These are phyloP conservation scores for Paracanthobrama guichenoti DNA, from an alignment of 2,113 vertebrate genomes.

Conservation along the genomic window DNA sequence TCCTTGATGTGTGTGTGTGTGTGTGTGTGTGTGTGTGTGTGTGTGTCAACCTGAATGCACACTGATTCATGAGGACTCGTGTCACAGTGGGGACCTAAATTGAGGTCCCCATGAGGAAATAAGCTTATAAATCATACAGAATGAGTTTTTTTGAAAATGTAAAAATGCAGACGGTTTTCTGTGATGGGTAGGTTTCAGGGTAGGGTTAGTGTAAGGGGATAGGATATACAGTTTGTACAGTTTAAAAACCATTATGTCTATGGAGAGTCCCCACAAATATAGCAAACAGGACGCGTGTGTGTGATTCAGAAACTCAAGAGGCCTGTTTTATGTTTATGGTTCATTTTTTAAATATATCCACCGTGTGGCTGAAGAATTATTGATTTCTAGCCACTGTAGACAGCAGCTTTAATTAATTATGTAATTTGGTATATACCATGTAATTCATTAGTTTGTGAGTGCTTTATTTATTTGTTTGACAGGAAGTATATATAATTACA, in stretches of 20 bases:
- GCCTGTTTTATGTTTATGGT: neutral
- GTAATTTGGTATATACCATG: neutral
- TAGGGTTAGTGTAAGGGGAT: too few species aligned
- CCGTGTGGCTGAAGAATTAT: neutral
- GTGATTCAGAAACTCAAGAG: neutral
- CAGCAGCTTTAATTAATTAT: neutral
- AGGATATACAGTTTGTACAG: too few species aligned
- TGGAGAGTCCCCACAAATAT: too few species aligned
- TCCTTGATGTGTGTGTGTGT: neutral
- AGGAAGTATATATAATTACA: neutral
- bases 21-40: neutral
- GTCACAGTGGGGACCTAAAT: too few species aligned
- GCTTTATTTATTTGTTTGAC: neutral
- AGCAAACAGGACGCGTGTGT: neutral
- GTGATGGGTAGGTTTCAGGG: too few species aligned
- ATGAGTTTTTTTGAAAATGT: too few species aligned
- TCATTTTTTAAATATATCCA: neutral
- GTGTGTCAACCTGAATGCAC: neutral
- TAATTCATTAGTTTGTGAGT: neutral
- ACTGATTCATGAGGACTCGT: too few species aligned
- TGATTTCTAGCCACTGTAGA: constrained; percentile 36
- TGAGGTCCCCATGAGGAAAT: too few species aligned
- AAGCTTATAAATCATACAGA: too few species aligned
- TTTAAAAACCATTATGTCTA: too few species aligned
- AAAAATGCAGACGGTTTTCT: too few species aligned